These are phyloP conservation scores for Phytoseiulus persimilis DNA, from an alignment of 2,888 invertebrate genomes.

Conservation along the genomic window DNA sequence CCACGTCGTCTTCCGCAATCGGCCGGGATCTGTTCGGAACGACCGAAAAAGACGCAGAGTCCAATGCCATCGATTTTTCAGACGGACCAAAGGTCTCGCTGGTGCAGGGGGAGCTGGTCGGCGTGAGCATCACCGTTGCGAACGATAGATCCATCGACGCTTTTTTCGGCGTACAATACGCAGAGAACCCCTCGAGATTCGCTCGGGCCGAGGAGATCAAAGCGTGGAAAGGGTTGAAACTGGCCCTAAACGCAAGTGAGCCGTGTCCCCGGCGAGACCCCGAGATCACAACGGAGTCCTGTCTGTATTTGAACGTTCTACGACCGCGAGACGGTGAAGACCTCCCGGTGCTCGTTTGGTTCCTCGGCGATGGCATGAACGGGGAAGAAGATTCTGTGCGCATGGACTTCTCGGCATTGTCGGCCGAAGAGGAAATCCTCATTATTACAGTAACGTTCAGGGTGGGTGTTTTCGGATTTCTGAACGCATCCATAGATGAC, in stretches of 20 bases:
- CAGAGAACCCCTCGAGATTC: conserved; percentile 43
- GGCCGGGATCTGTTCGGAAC: neutral
- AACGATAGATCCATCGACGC: neutral
- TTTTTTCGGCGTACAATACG: conserved; percentile 46
- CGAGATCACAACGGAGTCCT: conserved; percentile 59
- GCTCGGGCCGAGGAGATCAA: conserved; percentile 58
- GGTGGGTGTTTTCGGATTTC: conserved; percentile 30
- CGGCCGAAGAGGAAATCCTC: neutral
- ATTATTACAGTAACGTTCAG: neutral
- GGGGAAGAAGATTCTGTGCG: neutral
- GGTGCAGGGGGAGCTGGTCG: conserved; percentile 7
- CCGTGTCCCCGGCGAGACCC: conserved; percentile 44
- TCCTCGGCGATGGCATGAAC: conserved; percentile 49
- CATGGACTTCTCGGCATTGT: neutral
- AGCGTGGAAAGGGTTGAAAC: conserved; percentile 37
- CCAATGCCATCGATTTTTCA: conserved; percentile 18
- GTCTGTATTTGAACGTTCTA: conserved; percentile 71
- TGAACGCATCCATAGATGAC: conserved; percentile 14
- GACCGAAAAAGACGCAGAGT: neutral
- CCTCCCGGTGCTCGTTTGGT: conserved; percentile 54
- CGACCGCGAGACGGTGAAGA: conserved; percentile 57
- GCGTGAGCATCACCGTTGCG: neutral
- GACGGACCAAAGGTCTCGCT: neutral
- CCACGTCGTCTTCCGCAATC: conserved; percentile 22
- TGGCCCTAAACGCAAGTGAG: conserved; percentile 39